Evolutionary conservation across 2,888 invertebrate genomes (phyloP), one percentile per base, ranked within the genome.

Genomic region (Lasioglossum oenotherae): DNA sequence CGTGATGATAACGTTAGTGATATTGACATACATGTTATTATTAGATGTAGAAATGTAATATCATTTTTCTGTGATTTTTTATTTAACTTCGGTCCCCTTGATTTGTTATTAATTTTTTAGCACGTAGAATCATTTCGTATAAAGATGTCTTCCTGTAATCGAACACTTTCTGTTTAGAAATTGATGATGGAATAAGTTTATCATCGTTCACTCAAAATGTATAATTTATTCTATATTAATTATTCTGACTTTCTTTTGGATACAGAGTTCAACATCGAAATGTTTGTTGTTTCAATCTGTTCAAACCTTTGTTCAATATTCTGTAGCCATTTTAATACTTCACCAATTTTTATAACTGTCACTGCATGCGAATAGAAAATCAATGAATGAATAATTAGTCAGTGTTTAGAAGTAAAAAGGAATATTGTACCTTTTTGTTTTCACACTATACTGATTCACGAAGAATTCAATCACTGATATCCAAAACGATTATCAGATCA

Each of bases 331-430:
- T 16, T 64, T 6, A 64, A 64, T 2, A 6, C 16, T 31, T 16
- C 16, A 31, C 31, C 31, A 16, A 31, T 31, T 6, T 31, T 64
- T 31, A 31, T 6, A 27, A 64, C 14, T 0, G 5, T 64, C 31
- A 64, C 16, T 64, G 64, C 64, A 64, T 64, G 64, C 31, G 31
- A 31, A 31, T 64, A 64, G 64, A 64, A 31, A 64, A 64, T 64
- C 64, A 2, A 64, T 31, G 64, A 64, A 64, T 31, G 64, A 64
- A 64, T 64, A 27, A 5, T 31, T 64, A 27, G 31, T 31, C 27
- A 12, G 16, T 64, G 31, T 64, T 64, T 64, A 31, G 27, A 16
- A 64, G 64, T 31, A 64, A 64, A 64, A 64, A 64, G 2, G 64
- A 31, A 31, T 31, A 64, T 27, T 14, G 16, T 31, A 64, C 16